Evolutionary conservation across 2,797 vertebrate genomes (phyloP).

Genomic region (Paratrypauchen microcephalus): DNA sequence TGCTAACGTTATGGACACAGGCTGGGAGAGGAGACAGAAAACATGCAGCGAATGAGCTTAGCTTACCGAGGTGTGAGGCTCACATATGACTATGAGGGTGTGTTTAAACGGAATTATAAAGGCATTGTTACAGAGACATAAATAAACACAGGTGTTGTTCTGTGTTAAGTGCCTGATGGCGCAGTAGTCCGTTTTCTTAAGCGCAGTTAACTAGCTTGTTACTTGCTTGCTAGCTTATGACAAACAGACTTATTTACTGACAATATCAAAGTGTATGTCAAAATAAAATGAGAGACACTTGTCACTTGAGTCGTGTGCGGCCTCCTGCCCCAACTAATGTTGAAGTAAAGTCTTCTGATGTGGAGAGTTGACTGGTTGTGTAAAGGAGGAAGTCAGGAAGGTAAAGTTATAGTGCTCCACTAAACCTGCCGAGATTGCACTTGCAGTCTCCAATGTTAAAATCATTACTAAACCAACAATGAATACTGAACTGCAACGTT

Average conservation of each 20-base stretch:
- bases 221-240: constrained; percentile 21
- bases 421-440: neutral
- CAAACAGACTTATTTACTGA: constrained; percentile 5
- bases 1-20: neutral
- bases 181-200: constrained; percentile 27
- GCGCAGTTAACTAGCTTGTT: neutral
- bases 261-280: constrained; percentile 49
- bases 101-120: neutral
- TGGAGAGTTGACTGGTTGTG: neutral
- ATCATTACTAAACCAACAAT: neutral
- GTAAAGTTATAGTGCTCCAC: neutral
- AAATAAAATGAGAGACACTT: neutral
- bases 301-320: neutral
- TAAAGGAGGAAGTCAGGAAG: neutral
- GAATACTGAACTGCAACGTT: neutral
- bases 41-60: constrained; percentile 16
- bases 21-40: constrained; percentile 11
- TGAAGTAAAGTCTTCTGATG: neutral
- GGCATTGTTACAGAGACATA: neutral
- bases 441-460: neutral
- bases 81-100: constrained; percentile 5
- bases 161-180: constrained; percentile 4
- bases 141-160: too few species aligned
- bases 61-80: constrained; percentile 12
- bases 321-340: neutral